Percentiles rank a stretch among this genome's conserved stretches.
These are phyloP conservation scores for Melanotaenia parkinsoni DNA, from an alignment of 2,797 vertebrate species.

Conservation along the genomic window DNA sequence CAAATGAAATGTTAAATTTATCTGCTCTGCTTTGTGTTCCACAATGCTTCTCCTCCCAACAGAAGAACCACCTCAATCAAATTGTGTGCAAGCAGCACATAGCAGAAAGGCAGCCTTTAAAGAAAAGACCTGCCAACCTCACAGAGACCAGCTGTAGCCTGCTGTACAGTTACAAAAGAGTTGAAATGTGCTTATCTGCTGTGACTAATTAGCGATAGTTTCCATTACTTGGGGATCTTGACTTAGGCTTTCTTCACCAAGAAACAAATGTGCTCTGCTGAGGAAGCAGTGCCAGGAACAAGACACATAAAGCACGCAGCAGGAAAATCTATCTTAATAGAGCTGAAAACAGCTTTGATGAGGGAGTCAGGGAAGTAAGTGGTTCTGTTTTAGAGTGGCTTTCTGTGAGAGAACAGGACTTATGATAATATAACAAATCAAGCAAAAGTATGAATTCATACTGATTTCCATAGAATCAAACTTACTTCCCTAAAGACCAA, in stretches of 20 bases:
- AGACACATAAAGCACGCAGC: conserved; percentile 14
- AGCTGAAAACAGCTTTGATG: conserved; percentile 52
- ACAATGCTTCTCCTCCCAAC: conserved; percentile 13
- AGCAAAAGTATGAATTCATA: conserved; percentile 11
- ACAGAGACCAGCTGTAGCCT: conserved; percentile 49
- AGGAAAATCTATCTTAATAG: conserved; percentile 59
- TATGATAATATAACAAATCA: conserved; percentile 28
- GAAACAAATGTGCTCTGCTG: conserved; percentile 50
- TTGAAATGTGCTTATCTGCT: conserved; percentile 45
- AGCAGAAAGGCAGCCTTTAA: conserved; percentile 37
- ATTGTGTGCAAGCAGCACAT: conserved; percentile 17
- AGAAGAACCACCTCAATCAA: conserved; percentile 30
- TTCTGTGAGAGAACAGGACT: conserved; percentile 6
- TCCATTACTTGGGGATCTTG: conserved; percentile 53
- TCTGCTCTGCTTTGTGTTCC: conserved; percentile 6
- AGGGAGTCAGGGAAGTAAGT: conserved; percentile 24
- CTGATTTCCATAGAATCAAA: conserved; percentile 46
- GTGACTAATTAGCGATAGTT: conserved; percentile 72
- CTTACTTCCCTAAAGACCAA: neutral
- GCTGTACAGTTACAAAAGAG: conserved; percentile 34
- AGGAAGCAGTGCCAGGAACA: conserved; percentile 18
- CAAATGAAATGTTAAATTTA: neutral
- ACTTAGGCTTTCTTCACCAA: conserved; percentile 58
- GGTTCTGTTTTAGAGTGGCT: conserved; percentile 34
- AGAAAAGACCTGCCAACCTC: conserved; percentile 59